These are phyloP conservation scores for Lucinisca nassula DNA, from an alignment of 2,888 invertebrate genomes.

Conservation along the genomic window DNA sequence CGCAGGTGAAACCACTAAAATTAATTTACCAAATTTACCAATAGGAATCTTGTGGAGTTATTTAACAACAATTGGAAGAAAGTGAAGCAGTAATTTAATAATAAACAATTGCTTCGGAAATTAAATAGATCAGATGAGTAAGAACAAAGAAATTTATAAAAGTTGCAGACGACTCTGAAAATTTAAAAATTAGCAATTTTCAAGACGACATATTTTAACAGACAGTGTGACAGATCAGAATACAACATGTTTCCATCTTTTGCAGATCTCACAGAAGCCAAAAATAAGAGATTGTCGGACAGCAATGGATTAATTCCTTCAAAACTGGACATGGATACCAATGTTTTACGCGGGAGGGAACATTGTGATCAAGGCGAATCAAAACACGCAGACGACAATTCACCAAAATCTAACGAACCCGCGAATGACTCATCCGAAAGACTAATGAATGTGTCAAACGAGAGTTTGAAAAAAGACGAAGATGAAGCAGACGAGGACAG, in stretches of 20 bases:
- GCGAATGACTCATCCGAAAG: slow-evolving; percentile 63
- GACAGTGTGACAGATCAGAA: not conserved
- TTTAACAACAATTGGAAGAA: not conserved
- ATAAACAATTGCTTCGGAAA: no score
- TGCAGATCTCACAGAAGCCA: slow-evolving; percentile 63
- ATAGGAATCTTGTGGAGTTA: not conserved
- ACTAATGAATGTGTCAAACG: slow-evolving; percentile 38
- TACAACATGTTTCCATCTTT: not conserved
- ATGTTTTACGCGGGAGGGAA: slow-evolving; percentile 40
- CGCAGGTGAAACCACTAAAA: not conserved
- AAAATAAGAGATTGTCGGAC: slow-evolving; percentile 36
- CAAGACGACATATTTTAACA: no score
- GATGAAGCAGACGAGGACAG: slow-evolving; percentile 50
- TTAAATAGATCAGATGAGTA: no score
- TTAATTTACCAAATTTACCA: not conserved
- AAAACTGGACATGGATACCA: slow-evolving; percentile 51
- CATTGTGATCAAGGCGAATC: slow-evolving; percentile 31
- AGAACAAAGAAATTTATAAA: no score
- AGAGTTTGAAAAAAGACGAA: slow-evolving; percentile 50
- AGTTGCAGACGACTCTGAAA: no score
- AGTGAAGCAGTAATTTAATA: not conserved
- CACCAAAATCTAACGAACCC: slow-evolving; percentile 46
- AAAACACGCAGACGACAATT: slow-evolving; percentile 42
- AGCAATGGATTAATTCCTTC: slow-evolving; percentile 22
- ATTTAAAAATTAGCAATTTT: no score